These are phyloP conservation scores for Meganola albula DNA, from an alignment of 2,888 invertebrate genomes.

Conservation along the genomic window DNA sequence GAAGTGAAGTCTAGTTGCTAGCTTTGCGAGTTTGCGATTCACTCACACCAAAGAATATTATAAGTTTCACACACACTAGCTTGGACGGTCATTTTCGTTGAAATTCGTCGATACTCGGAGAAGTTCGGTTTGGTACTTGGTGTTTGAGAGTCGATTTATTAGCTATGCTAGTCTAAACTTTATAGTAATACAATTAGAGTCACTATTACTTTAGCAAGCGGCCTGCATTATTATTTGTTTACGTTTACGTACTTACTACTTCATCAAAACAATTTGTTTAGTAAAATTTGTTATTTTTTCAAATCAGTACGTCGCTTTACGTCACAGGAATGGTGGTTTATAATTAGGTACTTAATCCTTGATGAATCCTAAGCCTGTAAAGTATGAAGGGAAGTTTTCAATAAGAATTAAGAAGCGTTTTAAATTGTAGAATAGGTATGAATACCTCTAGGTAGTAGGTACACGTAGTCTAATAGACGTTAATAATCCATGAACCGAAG, in stretches of 20 bases:
- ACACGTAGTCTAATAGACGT: too few relatives aligned
- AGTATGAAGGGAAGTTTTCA: too few relatives aligned
- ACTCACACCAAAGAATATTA: constrained; percentile 4
- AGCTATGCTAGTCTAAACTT: constrained; percentile 2
- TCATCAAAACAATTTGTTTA: constrained; percentile 5
- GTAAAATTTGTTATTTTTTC: too few relatives aligned
- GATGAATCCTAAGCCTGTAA: too few relatives aligned
- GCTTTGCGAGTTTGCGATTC: too few relatives aligned
- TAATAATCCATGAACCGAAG: too few relatives aligned
- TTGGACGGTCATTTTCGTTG: constrained; percentile 3
- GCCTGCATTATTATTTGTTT: constrained; percentile 2
- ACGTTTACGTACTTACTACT: constrained; percentile 4
- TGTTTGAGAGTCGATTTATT: too few relatives aligned
- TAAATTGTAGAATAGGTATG: too few relatives aligned
- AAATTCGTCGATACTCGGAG: constrained; percentile 5
- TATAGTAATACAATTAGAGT: constrained; percentile 3
- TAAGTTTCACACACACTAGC: constrained; percentile 6
- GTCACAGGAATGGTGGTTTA: constrained; percentile 7
- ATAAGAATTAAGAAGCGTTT: too few relatives aligned
- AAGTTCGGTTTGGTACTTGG: constrained; percentile 2
- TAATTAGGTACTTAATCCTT: constrained; percentile 9
- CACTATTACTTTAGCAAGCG: constrained; percentile 4
- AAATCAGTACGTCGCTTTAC: constrained; percentile 5
- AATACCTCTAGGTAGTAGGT: too few relatives aligned
- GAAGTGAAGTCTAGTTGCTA: too few relatives aligned